Percentiles rank a stretch among this genome's conserved stretches.
Evolutionary conservation across 2,797 vertebrate species (phyloP).

Genomic region (Eulemur coronatus): DNA sequence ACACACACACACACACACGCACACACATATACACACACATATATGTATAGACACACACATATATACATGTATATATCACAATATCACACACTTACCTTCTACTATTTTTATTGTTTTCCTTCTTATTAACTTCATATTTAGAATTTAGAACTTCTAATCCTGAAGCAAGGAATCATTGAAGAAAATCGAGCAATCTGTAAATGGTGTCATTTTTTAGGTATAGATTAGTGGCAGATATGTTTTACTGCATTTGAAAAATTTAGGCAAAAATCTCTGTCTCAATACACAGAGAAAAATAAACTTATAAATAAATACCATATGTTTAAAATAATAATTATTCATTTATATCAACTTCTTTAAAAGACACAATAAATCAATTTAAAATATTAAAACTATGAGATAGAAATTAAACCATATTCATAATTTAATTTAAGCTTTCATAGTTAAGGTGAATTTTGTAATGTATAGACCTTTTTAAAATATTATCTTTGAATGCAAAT

Average conservation of each 20-base stretch:
- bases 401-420: not conserved
- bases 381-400: not conserved
- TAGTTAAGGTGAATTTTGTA: not conserved
- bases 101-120: not conserved
- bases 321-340: not conserved
- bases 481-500: not conserved
- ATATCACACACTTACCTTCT: not conserved
- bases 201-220: not conserved
- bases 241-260: not conserved
- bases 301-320: not conserved
- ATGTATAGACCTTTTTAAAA: not conserved
- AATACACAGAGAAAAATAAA: not conserved
- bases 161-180: not conserved
- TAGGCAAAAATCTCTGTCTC: not conserved
- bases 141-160: not conserved
- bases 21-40: fast-evolving
- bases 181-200: not conserved
- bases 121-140: not conserved
- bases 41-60: not conserved
- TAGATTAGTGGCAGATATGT: not conserved
- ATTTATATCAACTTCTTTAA: not conserved
- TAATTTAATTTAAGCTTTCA: not conserved
- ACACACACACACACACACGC: not conserved
- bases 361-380: not conserved
- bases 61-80: not conserved